phyloP scores from a whole-genome alignment of 2,113 vertebrate genomes.

The Gobio gobio region DNA sequence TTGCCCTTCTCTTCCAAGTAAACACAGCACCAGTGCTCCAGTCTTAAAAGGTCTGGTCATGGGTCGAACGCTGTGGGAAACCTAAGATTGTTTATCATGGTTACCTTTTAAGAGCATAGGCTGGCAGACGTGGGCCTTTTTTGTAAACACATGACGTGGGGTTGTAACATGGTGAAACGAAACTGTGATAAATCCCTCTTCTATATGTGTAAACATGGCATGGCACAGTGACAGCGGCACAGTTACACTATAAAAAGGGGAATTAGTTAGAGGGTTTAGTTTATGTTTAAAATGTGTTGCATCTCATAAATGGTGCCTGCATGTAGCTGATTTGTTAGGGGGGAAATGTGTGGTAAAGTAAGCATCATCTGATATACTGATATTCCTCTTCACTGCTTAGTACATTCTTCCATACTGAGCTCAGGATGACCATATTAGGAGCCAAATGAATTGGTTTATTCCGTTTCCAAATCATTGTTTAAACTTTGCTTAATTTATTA shows the following conservation, averaged over 20 bases:
- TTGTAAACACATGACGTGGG: constrained; percentile 42
- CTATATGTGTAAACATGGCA: constrained; percentile 40
- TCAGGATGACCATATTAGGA: constrained; percentile 23
- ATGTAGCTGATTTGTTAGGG: constrained; percentile 5
- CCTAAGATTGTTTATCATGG: constrained; percentile 35
- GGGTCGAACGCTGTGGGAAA: constrained; percentile 54
- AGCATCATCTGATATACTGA: constrained; percentile 18
- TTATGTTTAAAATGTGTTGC: constrained; percentile 23
- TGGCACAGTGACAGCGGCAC: background rate
- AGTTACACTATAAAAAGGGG: background rate
- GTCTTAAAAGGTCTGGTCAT: constrained; percentile 45
- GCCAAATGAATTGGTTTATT: constrained; percentile 40
- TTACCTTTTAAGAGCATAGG: constrained; percentile 45
- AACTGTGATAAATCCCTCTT: constrained; percentile 39
- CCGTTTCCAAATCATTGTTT: constrained; percentile 27
- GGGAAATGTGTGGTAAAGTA: constrained; percentile 10
- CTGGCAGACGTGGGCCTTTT: background rate
- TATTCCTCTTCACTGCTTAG: background rate
- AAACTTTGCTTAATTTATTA: constrained; percentile 1
- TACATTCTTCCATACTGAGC: constrained; percentile 15
- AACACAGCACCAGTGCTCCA: constrained; percentile 54
- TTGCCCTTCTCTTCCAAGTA: constrained; percentile 54
- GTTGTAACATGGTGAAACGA: constrained; percentile 22
- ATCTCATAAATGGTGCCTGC: constrained; percentile 8
- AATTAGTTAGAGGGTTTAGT: background rate